phyloP scores from a whole-genome alignment of 2,888 invertebrate genomes.

The Phyllotreta cruciferae region DNA sequence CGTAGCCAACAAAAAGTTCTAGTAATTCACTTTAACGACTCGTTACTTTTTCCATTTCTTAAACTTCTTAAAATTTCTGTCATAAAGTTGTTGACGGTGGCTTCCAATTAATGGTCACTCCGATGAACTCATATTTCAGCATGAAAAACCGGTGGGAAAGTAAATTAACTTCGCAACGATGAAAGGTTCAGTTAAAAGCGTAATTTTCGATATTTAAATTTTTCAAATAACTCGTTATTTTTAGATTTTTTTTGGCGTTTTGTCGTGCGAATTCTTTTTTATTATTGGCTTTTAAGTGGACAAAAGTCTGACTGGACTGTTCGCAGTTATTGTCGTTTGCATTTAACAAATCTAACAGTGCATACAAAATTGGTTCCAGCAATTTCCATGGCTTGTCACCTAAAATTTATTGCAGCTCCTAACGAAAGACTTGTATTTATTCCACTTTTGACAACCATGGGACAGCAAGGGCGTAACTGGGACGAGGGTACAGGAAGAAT shows the following conservation, averaged over 20 bases:
- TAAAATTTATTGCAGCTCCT: constrained; percentile 40
- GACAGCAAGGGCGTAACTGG: constrained; percentile 7
- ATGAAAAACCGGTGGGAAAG: constrained; percentile 18
- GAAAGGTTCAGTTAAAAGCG: constrained; percentile 1
- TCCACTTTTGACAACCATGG: constrained; percentile 2
- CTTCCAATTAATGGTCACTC: constrained; percentile 31
- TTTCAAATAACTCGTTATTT: too few species aligned
- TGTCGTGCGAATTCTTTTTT: background rate
- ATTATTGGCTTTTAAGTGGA: constrained; percentile 3
- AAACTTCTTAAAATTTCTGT: too few species aligned
- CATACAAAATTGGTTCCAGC: constrained; percentile 35
- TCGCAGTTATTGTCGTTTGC: constrained; percentile 5
- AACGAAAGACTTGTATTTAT: constrained; percentile 36
- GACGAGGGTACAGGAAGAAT: constrained; percentile 33
- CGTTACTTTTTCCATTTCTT: constrained; percentile 7
- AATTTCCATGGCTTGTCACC: constrained; percentile 40
- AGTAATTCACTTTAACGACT: too few species aligned
- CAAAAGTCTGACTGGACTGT: background rate
- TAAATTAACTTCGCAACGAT: constrained; percentile 24
- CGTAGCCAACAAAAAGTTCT: too few species aligned
- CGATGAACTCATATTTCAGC: constrained; percentile 25
- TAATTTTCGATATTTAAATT: too few species aligned
- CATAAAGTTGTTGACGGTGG: constrained; percentile 29
- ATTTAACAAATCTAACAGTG: constrained; percentile 35
- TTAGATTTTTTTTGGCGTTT: too few species aligned